These are phyloP conservation scores for Hephaestus fuliginosus DNA, from an alignment of 2,797 vertebrate genomes.

Conservation along the genomic window DNA sequence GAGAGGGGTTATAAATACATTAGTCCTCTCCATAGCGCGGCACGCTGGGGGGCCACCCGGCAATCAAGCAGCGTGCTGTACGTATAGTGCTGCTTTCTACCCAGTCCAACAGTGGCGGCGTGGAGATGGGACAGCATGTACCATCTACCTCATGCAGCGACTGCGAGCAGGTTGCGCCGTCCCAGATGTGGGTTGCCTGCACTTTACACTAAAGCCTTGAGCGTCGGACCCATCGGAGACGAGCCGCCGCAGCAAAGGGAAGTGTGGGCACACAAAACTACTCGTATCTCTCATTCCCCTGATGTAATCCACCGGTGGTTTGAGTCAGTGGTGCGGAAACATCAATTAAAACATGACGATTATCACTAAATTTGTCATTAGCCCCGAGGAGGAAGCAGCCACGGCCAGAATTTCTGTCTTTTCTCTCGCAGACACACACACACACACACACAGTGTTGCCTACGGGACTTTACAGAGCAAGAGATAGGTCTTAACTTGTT, in stretches of 20 bases:
- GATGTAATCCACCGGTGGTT: slow-evolving; percentile 76
- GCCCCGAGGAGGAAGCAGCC: slow-evolving; percentile 69
- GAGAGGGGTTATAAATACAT: slow-evolving; percentile 82
- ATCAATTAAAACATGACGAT: slow-evolving; percentile 84
- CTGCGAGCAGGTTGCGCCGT: slow-evolving; percentile 57
- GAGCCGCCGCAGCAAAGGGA: slow-evolving; percentile 42
- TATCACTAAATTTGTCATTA: slow-evolving; percentile 82
- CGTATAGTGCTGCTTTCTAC: slow-evolving; percentile 44
- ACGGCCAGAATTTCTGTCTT: slow-evolving; percentile 52
- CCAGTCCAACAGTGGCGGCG: slow-evolving; percentile 29
- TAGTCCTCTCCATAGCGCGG: slow-evolving; percentile 63
- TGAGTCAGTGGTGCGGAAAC: slow-evolving; percentile 79
- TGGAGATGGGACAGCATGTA: slow-evolving; percentile 47
- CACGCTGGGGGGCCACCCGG: slow-evolving; percentile 62
- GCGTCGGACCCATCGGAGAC: slow-evolving; percentile 52
- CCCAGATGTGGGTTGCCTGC: slow-evolving; percentile 53
- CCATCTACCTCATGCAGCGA: slow-evolving; percentile 54
- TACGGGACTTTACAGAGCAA: slow-evolving; percentile 73
- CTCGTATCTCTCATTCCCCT: slow-evolving; percentile 67
- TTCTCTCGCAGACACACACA: slow-evolving; percentile 45
- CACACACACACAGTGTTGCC: slow-evolving; percentile 64
- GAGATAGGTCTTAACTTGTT: slow-evolving; percentile 90
- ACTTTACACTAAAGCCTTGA: slow-evolving; percentile 60
- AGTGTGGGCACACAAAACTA: slow-evolving; percentile 50
- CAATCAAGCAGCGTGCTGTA: slow-evolving; percentile 63